Evolutionary conservation across 2,888 invertebrate species (phyloP).

Genomic region (Drosophila borealis): DNA sequence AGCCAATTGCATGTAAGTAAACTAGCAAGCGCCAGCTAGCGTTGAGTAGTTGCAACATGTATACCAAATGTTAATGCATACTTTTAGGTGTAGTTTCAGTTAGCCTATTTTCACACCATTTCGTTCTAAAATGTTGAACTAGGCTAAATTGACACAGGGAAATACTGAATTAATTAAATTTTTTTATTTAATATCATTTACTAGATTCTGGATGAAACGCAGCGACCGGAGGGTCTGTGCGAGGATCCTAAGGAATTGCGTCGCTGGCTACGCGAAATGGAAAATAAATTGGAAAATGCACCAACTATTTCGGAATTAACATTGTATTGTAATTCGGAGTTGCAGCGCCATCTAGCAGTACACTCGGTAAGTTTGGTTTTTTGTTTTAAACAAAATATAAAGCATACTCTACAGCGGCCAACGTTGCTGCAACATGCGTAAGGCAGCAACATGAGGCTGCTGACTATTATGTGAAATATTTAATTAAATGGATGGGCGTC

Average conservation of each 20-base stretch:
- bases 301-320: constrained; percentile 89
- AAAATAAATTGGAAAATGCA: constrained; percentile 90
- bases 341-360: constrained; percentile 91
- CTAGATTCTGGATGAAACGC: constrained; percentile 81
- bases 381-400: background rate
- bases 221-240: constrained; percentile 77
- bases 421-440: constrained; percentile 46
- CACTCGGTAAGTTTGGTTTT: constrained; percentile 90
- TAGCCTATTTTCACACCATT: constrained; percentile 7
- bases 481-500: no score
- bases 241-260: constrained; percentile 87
- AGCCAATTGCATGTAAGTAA: constrained; percentile 53
- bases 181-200: background rate
- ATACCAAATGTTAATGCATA: background rate
- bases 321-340: constrained; percentile 90
- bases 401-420: constrained; percentile 16
- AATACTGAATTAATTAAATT: background rate
- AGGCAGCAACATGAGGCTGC: constrained; percentile 1
- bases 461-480: background rate
- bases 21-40: constrained; percentile 15
- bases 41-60: background rate
- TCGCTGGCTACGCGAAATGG: constrained; percentile 95
- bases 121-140: background rate
- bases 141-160: no score
- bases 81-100: background rate